phyloP scores from a whole-genome alignment of 2,113 vertebrate species.

The Tetrao urogallus region DNA sequence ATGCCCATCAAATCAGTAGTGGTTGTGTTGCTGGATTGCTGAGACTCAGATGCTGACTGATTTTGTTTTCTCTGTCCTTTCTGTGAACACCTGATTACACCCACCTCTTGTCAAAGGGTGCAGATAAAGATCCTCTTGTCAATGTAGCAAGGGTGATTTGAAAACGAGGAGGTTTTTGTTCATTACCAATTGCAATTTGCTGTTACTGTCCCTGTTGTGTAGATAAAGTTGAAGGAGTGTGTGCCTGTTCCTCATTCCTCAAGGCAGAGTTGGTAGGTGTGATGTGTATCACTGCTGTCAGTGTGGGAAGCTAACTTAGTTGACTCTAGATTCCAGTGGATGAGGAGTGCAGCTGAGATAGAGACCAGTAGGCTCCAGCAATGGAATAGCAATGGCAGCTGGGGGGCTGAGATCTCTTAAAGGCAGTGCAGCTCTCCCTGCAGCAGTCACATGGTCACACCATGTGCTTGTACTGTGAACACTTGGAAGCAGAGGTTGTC shows the following conservation, averaged over 20 bases:
- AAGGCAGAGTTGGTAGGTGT: not conserved
- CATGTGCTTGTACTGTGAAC: not conserved
- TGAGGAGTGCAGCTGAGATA: not conserved
- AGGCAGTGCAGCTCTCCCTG: not conserved
- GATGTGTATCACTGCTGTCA: not conserved
- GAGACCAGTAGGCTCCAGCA: not conserved
- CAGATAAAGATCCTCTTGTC: not conserved
- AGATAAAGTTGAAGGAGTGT: not conserved
- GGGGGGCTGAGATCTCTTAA: not conserved
- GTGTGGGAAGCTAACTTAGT: not conserved
- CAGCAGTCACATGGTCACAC: not conserved
- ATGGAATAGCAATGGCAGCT: not conserved
- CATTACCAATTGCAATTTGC: not conserved
- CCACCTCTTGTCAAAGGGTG: not conserved
- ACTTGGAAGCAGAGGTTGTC: not conserved
- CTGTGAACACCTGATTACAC: not conserved
- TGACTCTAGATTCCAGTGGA: not conserved
- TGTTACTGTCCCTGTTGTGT: accelerated
- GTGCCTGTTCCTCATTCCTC: not conserved
- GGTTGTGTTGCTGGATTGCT: not conserved
- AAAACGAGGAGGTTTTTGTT: not conserved
- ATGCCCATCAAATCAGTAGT: not conserved
- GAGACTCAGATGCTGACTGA: not conserved
- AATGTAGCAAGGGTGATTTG: not conserved
- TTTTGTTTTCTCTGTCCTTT: not conserved